Conservation (phyloP, 2,797 vertebrate genomes). For the Cichlasoma orientale region DNA sequence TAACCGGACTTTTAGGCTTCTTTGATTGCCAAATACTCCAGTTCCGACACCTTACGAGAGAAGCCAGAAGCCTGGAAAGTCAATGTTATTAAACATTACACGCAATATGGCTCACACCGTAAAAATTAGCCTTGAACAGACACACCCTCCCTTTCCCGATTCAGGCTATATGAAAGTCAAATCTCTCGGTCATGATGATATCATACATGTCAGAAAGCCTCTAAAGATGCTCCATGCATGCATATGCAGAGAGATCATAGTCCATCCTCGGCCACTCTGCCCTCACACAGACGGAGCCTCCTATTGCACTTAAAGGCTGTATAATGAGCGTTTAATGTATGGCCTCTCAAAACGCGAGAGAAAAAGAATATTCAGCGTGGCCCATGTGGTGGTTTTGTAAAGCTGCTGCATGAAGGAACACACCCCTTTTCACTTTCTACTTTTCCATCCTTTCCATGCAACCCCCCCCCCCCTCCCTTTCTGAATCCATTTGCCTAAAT, state of each 20-base stretch:
- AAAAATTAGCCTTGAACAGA: slow-evolving; percentile 43
- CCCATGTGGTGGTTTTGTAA: slow-evolving; percentile 84
- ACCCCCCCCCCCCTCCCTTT: slow-evolving; percentile 49
- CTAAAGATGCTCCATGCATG: slow-evolving; percentile 77
- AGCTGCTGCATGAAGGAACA: slow-evolving; percentile 69
- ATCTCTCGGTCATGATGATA: slow-evolving; percentile 72
- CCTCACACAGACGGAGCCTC: slow-evolving; percentile 54
- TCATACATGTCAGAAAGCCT: slow-evolving; percentile 68
- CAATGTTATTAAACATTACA: slow-evolving; percentile 49
- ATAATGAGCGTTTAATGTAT: slow-evolving; percentile 85
- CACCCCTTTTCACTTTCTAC: slow-evolving; percentile 74
- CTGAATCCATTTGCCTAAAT: slow-evolving; percentile 86
- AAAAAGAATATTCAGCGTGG: slow-evolving; percentile 79
- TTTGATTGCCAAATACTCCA: background rate
- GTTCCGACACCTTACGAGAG: background rate
- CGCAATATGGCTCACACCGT: slow-evolving; percentile 31
- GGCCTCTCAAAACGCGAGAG: slow-evolving; percentile 74
- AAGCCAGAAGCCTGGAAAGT: background rate
- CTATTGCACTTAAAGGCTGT: slow-evolving; percentile 69
- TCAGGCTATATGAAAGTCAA: slow-evolving; percentile 71
- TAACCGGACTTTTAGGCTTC: background rate
- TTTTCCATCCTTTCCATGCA: slow-evolving; percentile 65
- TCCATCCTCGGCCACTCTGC: slow-evolving; percentile 51
- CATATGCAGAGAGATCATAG: slow-evolving; percentile 79
- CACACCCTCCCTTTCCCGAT: slow-evolving; percentile 53